Conservation (phyloP, 2,113 vertebrate genomes). For the Neolamprologus kungweensis region DNA sequence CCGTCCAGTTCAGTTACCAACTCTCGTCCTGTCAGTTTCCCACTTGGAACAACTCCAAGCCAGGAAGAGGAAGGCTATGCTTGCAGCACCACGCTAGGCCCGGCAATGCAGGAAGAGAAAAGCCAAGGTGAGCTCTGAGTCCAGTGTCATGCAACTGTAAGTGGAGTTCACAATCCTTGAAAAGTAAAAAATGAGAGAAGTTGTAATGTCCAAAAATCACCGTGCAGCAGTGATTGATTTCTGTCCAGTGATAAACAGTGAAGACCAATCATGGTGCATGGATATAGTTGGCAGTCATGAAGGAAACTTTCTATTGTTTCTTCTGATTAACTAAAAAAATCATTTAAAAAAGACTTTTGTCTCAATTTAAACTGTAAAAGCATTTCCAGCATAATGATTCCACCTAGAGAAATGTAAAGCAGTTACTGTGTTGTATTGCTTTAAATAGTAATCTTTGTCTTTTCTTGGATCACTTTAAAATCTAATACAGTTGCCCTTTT, state of each 20-base stretch:
- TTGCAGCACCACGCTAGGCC: background rate
- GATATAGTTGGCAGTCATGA: background rate
- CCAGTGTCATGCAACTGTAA: background rate
- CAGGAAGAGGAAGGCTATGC: conserved; percentile 40
- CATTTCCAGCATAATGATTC: background rate
- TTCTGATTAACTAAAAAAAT: background rate
- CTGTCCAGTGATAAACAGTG: background rate
- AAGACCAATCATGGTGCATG: background rate
- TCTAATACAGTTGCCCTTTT: background rate
- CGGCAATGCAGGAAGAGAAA: background rate
- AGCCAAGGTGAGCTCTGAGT: conserved; percentile 19
- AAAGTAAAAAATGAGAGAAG: background rate
- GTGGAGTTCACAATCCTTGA: background rate
- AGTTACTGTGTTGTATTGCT: background rate
- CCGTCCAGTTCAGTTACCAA: conserved; percentile 66
- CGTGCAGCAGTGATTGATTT: background rate
- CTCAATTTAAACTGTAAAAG: background rate
- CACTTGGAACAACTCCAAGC: conserved; percentile 25
- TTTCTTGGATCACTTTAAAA: background rate
- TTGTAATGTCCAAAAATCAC: background rate
- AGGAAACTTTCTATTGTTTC: background rate
- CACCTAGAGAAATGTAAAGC: background rate
- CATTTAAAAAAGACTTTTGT: background rate
- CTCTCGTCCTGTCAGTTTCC: conserved; percentile 58
- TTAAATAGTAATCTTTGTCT: background rate